These are phyloP conservation scores for Lasioglossum oenotherae DNA, from an alignment of 2,888 invertebrate genomes.

Conservation along the genomic window DNA sequence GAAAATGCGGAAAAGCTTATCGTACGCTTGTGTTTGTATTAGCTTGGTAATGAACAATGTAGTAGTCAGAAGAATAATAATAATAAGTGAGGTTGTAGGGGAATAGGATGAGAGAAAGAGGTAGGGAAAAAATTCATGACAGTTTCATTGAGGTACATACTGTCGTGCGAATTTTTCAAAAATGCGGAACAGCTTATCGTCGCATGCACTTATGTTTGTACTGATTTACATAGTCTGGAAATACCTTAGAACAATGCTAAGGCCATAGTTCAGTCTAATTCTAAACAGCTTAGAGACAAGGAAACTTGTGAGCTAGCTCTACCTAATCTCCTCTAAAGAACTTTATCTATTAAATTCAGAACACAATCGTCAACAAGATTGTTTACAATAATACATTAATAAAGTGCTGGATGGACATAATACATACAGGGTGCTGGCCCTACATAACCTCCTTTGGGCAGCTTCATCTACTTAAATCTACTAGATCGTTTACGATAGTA, in stretches of 20 bases:
- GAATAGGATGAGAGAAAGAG: background rate
- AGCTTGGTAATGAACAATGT: background rate
- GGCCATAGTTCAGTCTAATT: background rate
- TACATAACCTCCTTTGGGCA: background rate
- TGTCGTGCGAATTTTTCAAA: background rate
- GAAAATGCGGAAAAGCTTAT: background rate
- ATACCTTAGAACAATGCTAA: background rate
- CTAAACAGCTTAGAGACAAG: background rate
- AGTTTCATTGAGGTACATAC: background rate
- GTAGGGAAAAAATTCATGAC: background rate
- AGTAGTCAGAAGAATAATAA: background rate
- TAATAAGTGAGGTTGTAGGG: background rate
- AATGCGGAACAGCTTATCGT: background rate
- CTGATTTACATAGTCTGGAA: background rate
- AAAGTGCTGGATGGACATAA: background rate
- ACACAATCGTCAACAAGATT: background rate
- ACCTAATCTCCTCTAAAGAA: background rate
- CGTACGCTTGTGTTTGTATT: background rate
- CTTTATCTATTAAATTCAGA: background rate
- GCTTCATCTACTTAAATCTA: background rate
- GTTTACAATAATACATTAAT: background rate
- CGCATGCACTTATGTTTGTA: background rate
- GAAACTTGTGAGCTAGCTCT: background rate
- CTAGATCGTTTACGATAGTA: background rate
- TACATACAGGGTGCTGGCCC: background rate